Base-by-base conservation (phyloP, 2,113 vertebrate species). In the Marcusenius ussheri region DNA sequence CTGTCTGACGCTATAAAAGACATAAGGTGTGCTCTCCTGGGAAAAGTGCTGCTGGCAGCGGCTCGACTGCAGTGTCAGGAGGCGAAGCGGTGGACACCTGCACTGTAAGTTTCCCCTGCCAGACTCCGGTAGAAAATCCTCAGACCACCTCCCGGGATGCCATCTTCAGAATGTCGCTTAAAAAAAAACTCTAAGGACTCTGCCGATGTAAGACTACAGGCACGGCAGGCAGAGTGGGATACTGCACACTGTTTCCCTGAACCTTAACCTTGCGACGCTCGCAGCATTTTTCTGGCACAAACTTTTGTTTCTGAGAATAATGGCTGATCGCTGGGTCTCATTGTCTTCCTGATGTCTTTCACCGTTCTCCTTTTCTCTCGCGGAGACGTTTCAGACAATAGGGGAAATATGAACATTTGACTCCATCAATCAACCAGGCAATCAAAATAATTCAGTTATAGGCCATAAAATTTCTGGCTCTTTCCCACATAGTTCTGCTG, bases 401-500 rank as follows among this genome's bases (percentile, higher is more conserved):
- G 93, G 93, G 90, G 93, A 95, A 91, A 74, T 92, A 92, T 93
- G 87, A 91, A 90, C 95, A 95, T 95, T 93, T 95, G 94, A 95
- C 94, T 95, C 94, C 95, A 96, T 96, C 94, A 95, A 95, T 96
- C 95, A 96, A 93, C 92, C 91, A 93, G 56, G 94, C 94, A 95
- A 96, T 95, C 95, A 96, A 95, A 96, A 95, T 96, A 96, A 96
- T 96, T 95, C 92, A 95, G 96, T 96, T 96, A 95, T 92, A 92
- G 93, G 93, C 93, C 92, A 92, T 91, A 91, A 94, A 95, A 95
- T 95, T 94, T 94, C 93, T 94, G 94, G 94, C 94, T 93, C 93
- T 92, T 89, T 93, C 88, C 92, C 93, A 89, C 93, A 92, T 93
- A 91, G 93, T 92, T 93, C 91, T 92, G 93, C 94, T 93, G 90